Conservation (phyloP, 2,888 invertebrate species). For the Xylocampa areola region DNA sequence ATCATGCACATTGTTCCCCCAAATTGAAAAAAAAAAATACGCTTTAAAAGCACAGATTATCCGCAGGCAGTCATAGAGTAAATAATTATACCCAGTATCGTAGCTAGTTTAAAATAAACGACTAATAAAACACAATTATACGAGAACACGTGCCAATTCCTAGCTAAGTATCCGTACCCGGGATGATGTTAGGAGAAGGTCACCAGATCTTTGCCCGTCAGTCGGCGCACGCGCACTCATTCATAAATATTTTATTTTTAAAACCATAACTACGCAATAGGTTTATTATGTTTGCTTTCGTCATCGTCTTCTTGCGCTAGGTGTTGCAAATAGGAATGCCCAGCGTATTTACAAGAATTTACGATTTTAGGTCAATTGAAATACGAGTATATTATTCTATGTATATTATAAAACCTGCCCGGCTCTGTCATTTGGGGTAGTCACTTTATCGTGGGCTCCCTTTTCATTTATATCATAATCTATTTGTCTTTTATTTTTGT, state of each 20-base stretch:
- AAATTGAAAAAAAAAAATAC: no score
- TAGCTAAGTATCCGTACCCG: constrained; percentile 34
- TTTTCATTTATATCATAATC: no score
- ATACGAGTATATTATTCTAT: no score
- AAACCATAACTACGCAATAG: constrained; percentile 34
- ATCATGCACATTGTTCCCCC: no score
- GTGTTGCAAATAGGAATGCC: not conserved
- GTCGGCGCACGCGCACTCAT: constrained; percentile 58
- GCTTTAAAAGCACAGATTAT: no score
- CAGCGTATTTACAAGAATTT: no score
- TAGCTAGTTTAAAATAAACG: constrained; percentile 30
- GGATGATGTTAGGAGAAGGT: constrained; percentile 35
- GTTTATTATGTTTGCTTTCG: constrained; percentile 6
- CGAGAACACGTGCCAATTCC: constrained; percentile 30
- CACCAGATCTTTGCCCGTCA: constrained; percentile 62
- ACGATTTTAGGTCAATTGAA: no score
- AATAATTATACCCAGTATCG: not conserved
- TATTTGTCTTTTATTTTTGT: no score
- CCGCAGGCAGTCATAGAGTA: not conserved
- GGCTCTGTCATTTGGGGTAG: no score
- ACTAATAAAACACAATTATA: constrained; percentile 26
- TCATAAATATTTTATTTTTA: constrained; percentile 67
- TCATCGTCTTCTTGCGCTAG: not conserved
- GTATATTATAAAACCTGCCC: no score
- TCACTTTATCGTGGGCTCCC: no score